Evolutionary conservation across 1,140 invertebrate genomes (phyloP), one percentile per base, ranked within the genome.

Genomic region (Micrasema longulum): DNA sequence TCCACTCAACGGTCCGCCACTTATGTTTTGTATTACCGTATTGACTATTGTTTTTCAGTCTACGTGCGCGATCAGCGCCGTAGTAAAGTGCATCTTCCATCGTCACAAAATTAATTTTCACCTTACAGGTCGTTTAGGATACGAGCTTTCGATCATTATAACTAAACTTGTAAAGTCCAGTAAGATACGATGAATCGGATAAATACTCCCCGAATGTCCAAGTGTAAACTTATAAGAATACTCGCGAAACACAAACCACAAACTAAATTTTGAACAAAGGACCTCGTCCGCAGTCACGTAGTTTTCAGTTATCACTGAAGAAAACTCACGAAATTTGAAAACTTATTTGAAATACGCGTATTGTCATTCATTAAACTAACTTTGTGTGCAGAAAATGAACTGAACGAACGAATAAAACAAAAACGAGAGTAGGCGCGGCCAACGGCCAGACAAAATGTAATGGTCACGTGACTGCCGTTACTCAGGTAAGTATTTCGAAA

Each of bases 21-120:
- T 85, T 85, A 67, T 84, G 82, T 76, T 84, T 85, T 14, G 84
- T 84, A 77, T 85, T 80, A 78, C 84, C 80, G 75, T 84, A 85
- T 73, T 84, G 82, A 75, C 83, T 84, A 74, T 85, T 83, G 78
- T 81, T 81, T 72, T 84, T 84, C 69, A 80, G 80, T 48, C 31
- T 22, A 50, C 55, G 45, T 48, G 57, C 68, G 36, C 68, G 26
- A 63, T 53, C 55, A 6, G 45, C 57, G 18, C 22, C 14, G 48
- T 45, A 63, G 35, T 41, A 63, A 52, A 18, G 52, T 38, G 20
- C 55, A n/a, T 43, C n/a, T 23, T 68, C 52, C 66, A 68, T 68
- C 6, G 16, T 64, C 7, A 52, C 52, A 4, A 1, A n/a, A 63
- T 66, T 50, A 43, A 50, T 50, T 66, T 64, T 60, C 31, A 64